Evolutionary conservation across 2,113 vertebrate genomes (phyloP), one percentile per base, ranked within the genome.

Genomic region (Cephalophus harveyi): DNA sequence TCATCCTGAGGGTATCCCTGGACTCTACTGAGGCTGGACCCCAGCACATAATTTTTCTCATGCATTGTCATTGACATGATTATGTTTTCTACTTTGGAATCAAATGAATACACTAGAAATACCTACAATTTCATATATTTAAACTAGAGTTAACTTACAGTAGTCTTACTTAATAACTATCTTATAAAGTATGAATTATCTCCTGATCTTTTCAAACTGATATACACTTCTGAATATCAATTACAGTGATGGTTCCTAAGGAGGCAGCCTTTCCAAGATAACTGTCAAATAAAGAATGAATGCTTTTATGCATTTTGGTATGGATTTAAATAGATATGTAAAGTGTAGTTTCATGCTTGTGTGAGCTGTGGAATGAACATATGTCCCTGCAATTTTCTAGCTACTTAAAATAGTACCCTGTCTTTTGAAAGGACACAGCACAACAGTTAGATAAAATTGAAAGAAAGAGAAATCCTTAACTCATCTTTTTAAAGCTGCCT

Each of bases 401-500:
- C 57, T 57, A 87, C 78, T 74, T 74, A 23, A 94, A 86, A 71
- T 87, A 96, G 1, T 50, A 92, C 78, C 60, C 36, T 74, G 23
- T 76, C 7, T 79, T 92, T 85, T 52, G 55, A 90, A 84, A 95
- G 91, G 94, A 21, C 21, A 95, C 27, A 3, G 9, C 9, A 94
- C 46, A 81, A 28, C 28, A 97, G 4, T 62, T 95, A 89, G 21
- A 88, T 46, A 94, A 98, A 97, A 97, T 60, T 91, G 9, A 50
- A 5, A 78, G 60, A 67, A 85, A 62, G 23, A n/a, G 28, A 97
- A 94, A 98, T 91, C 2, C 8, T 89, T 82, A 97, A 79, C 1
- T 46, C 36, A 93, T 36, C 62, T 85, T 89, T 97, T 36, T 90
- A 93, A 40, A 95, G 40, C 21, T 46, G 48, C 12, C 36, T 93